A percentile compares a stretch with the other conserved stretches of the same genome.
Conservation (phyloP, 2,888 invertebrate genomes). For the Argyra leucocephala region DNA sequence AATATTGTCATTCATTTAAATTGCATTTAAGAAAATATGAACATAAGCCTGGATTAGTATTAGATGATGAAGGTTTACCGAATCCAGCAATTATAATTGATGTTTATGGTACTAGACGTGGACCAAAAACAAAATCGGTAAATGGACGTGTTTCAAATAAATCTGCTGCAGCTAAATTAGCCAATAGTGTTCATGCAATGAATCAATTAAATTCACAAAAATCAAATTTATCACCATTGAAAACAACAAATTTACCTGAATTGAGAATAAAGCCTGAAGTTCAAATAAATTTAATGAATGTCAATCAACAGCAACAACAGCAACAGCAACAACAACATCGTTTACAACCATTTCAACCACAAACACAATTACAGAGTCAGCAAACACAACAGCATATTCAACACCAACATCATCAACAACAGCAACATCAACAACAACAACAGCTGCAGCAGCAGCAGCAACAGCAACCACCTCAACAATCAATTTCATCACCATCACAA, state of each 20-base stretch:
- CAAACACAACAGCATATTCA: neutral
- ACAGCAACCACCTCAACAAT: conserved; percentile 20
- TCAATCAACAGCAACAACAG: conserved; percentile 31
- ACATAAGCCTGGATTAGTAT: conserved; percentile 82
- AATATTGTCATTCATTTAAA: conserved; percentile 96
- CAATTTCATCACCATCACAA: conserved; percentile 31
- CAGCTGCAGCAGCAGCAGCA: conserved; percentile 21
- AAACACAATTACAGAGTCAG: conserved; percentile 20
- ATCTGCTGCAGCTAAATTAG: conserved; percentile 15
- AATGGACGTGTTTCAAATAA: conserved; percentile 24
- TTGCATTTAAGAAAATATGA: conserved; percentile 84
- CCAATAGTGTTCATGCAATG: neutral
- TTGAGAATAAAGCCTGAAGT: conserved; percentile 20
- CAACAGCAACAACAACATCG: conserved; percentile 20
- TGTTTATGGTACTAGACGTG: conserved; percentile 80
- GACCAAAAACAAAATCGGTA: conserved; percentile 57
- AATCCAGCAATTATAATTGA: conserved; percentile 83
- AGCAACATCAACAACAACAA: conserved; percentile 24
- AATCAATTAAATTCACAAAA: conserved; percentile 5
- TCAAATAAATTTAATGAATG: conserved; percentile 28
- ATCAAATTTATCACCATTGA: conserved; percentile 4
- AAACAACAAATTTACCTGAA: conserved; percentile 24
- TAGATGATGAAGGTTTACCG: conserved; percentile 80
- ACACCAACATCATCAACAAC: conserved; percentile 19
- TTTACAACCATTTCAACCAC: conserved; percentile 20